phyloP scores from a whole-genome alignment of 2,797 vertebrate genomes.

The Phyllotis vaccarum region DNA sequence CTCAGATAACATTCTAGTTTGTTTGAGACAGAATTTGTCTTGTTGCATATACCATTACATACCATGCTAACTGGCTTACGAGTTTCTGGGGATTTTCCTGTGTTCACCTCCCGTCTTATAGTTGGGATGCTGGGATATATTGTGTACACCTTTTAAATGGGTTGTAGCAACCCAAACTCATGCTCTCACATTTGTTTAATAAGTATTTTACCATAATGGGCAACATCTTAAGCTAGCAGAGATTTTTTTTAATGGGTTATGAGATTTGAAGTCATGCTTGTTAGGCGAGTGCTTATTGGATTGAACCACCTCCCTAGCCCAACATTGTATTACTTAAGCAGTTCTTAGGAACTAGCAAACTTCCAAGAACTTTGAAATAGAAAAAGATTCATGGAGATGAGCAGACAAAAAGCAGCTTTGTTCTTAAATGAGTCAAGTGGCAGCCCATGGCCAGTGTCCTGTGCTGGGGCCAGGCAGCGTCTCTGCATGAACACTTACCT shows the following conservation, averaged over 20 bases:
- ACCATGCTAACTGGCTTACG: neutral
- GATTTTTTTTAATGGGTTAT: neutral
- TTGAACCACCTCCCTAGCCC: neutral
- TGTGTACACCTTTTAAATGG: neutral
- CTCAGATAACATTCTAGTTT: neutral
- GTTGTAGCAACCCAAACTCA: neutral
- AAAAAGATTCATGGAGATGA: neutral
- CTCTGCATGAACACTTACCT: neutral
- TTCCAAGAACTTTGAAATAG: neutral
- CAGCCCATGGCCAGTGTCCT: too few species aligned
- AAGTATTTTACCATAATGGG: neutral
- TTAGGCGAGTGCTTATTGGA: neutral
- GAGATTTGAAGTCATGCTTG: neutral
- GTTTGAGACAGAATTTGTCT: neutral
- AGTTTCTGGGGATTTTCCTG: neutral
- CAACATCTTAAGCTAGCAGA: neutral
- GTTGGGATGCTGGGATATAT: too few species aligned
- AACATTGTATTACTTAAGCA: neutral
- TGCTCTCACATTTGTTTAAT: neutral
- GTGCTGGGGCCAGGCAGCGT: too few species aligned
- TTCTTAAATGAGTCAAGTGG: fast-evolving
- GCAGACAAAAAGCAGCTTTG: neutral
- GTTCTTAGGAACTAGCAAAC: neutral
- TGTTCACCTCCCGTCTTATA: neutral
- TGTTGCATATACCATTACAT: neutral